These are phyloP conservation scores for Odontothrips loti DNA, from an alignment of 2,888 invertebrate genomes.

Conservation along the genomic window DNA sequence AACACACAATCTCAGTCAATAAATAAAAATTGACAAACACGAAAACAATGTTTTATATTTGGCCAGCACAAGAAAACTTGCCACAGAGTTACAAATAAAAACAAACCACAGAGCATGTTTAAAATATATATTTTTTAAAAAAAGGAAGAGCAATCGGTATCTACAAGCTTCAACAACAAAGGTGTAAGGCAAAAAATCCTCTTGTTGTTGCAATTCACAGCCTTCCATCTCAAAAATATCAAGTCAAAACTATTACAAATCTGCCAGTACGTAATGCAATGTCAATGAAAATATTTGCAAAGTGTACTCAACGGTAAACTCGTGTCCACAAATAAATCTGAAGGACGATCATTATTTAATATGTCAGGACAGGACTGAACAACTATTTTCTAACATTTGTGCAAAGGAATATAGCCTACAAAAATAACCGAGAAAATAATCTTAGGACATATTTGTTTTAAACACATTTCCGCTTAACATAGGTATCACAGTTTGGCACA, in stretches of 20 bases:
- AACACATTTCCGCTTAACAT: neutral
- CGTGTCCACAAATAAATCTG: neutral
- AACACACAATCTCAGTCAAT: no score
- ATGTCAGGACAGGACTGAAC: neutral
- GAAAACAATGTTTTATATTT: no score
- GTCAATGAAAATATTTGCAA: neutral
- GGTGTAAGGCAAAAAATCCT: no score
- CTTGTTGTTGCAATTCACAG: neutral
- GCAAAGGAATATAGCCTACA: no score
- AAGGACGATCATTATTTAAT: neutral
- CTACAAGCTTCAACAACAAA: no score
- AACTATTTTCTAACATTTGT: neutral
- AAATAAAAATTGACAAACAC: no score
- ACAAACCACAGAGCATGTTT: no score
- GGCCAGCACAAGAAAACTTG: no score
- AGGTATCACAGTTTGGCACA: constrained; percentile 21
- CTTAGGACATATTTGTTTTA: neutral
- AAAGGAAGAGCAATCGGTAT: no score
- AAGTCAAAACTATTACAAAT: neutral
- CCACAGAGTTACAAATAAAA: no score
- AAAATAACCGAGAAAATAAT: neutral
- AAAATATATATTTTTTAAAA: no score
- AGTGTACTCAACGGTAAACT: neutral
- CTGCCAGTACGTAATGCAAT: neutral
- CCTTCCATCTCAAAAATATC: neutral